phyloP scores from a whole-genome alignment of 2,113 vertebrate species.

The Pantherophis guttatus region DNA sequence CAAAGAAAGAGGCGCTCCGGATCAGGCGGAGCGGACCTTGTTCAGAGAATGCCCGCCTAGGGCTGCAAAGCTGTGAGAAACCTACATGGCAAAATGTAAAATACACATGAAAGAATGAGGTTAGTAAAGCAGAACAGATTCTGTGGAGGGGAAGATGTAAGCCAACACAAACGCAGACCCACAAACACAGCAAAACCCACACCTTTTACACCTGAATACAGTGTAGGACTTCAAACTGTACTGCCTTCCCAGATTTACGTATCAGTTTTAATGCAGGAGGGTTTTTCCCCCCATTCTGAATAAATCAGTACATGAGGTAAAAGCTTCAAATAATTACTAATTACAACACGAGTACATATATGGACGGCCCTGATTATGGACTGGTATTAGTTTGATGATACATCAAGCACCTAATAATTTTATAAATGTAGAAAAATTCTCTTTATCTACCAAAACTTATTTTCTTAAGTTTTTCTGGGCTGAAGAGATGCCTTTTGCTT shows the following conservation, averaged over 20 bases:
- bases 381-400: neutral
- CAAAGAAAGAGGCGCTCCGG: constrained; percentile 99
- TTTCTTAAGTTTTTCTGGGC: neutral
- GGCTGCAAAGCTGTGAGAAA: constrained; percentile 99
- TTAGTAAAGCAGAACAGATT: constrained; percentile 74
- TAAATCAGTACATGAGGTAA: neutral
- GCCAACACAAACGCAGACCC: constrained; percentile 59
- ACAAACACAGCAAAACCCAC: constrained; percentile 39
- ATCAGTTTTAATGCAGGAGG: neutral
- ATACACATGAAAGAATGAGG: constrained; percentile 76
- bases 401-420: neutral
- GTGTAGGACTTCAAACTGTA: constrained; percentile 13
- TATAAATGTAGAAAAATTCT: neutral
- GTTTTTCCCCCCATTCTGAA: neutral
- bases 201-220: constrained; percentile 33
- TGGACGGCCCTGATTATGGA: neutral
- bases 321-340: neutral
- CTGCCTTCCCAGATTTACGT: neutral
- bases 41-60: constrained; percentile 98
- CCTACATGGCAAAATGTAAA: constrained; percentile 88
- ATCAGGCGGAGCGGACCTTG: constrained; percentile 99
- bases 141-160: constrained; percentile 49
- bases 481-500: neutral
- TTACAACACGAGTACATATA: neutral
- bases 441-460: neutral